Evolutionary conservation across 2,113 vertebrate species (phyloP), one percentile per base, ranked within the genome.

Genomic region (Nycticryphes semicollaris): DNA sequence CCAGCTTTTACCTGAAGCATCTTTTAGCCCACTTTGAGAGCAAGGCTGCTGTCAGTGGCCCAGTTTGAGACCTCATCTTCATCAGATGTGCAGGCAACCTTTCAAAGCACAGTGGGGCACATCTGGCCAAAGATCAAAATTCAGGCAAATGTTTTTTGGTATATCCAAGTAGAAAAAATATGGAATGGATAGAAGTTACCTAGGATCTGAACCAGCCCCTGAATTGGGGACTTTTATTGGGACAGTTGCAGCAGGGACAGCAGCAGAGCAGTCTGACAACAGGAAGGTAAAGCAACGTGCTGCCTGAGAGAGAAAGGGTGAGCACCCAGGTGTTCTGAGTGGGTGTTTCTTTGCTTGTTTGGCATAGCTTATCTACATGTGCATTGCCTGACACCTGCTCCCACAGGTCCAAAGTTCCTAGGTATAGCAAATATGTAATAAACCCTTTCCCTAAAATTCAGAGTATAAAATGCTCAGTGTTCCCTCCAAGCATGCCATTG

Each of bases 311-410:
- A 35, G 37, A 73, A 53, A 57, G 12, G 7, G 19, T 31, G 12
- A 83, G 12, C 33, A 30, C 3, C 6, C 4, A 14, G 28, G 21
- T 56, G 21, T 25, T 66, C 47, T 39, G 23, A 70, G 35, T 9
- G 21, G 7, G 11, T 53, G 22, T 53, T 35, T 33, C 20, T 84
- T 64, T 76, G 25, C 45, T 77, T 37, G 31, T 48, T 80, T 78
- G 47, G 37, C 5, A 2, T 39, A 2, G 3, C 3, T 69, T 74
- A 47, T 48, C 37, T 59, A 57, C 13, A 25, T 0, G 0, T 24
- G 27, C 15, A 4, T 37, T 41, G 19, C 25, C 45, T 64, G 54
- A 24, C 57, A 68, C 9, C 27, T 62, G 35, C 25, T 73, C 20
- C 76, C 25, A 67, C 20, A 57, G 0, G 2, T 31, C 57, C 50